Evolutionary conservation across 2,113 vertebrate species (phyloP).

Genomic region (Asarcornis scutulata): DNA sequence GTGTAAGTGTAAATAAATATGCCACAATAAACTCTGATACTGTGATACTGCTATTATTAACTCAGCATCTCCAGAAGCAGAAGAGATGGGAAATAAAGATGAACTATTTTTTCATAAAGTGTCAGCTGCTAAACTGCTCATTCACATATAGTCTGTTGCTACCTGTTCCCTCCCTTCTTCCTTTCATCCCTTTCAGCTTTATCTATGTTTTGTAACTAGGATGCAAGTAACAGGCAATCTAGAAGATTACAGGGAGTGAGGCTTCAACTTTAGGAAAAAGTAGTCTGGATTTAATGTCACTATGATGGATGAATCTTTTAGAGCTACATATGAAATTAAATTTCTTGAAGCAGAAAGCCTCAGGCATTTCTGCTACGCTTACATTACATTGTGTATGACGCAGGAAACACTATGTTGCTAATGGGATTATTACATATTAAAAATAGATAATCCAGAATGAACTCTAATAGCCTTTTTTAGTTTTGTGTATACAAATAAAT

Average conservation of each 20-base stretch:
- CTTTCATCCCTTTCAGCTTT: background rate
- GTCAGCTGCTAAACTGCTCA: background rate
- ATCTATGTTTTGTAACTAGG: background rate
- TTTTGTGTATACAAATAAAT: background rate
- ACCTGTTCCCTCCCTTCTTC: background rate
- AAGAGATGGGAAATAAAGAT: background rate
- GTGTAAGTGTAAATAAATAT: background rate
- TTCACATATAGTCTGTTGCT: background rate
- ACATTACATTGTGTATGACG: background rate
- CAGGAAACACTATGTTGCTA: background rate
- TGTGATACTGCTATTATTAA: background rate
- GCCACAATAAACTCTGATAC: background rate
- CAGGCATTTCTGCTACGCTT: background rate
- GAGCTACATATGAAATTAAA: background rate
- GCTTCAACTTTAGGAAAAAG: background rate
- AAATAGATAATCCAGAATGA: background rate
- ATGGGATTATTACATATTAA: background rate
- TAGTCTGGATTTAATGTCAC: constrained; percentile 5
- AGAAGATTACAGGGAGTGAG: background rate
- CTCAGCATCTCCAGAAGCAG: background rate
- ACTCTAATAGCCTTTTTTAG: background rate
- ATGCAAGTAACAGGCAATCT: background rate
- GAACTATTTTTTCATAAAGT: background rate
- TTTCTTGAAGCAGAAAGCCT: background rate
- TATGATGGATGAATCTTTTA: background rate